Percentiles rank a stretch among this genome's conserved stretches.
Evolutionary conservation across 2,113 vertebrate genomes (phyloP).

Genomic region (Turdus rufiventris): DNA sequence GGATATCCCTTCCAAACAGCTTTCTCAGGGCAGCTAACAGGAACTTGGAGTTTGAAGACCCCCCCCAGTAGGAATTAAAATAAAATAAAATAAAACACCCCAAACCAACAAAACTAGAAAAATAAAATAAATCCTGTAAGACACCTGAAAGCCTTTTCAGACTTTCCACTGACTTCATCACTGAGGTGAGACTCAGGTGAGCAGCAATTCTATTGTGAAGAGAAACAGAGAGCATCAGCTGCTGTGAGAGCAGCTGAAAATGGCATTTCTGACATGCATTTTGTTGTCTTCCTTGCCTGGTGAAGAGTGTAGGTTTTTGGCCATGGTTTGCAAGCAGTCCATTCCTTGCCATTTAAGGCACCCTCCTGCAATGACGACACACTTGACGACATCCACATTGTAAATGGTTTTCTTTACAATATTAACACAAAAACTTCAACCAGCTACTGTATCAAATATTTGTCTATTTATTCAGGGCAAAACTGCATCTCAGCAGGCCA

Average conservation of each 20-base stretch:
- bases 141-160: background rate
- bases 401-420: background rate
- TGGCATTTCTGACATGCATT: background rate
- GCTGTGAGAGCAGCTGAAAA: background rate
- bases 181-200: background rate
- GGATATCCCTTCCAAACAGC: background rate
- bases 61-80: background rate
- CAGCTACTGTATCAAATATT: background rate
- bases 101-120: background rate
- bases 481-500: background rate
- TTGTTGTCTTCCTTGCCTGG: background rate
- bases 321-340: background rate
- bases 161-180: background rate
- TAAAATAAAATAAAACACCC: background rate
- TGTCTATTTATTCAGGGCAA: background rate
- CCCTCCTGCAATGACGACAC: accelerated
- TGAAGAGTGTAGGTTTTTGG: background rate
- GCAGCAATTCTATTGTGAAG: background rate
- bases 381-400: background rate
- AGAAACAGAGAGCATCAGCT: background rate
- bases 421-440: background rate
- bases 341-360: background rate
- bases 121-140: background rate
- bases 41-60: background rate
- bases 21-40: background rate